Evolutionary conservation across 2,888 invertebrate species (phyloP), one percentile per base, ranked within the genome.

Genomic region (Andrena bucephala): DNA sequence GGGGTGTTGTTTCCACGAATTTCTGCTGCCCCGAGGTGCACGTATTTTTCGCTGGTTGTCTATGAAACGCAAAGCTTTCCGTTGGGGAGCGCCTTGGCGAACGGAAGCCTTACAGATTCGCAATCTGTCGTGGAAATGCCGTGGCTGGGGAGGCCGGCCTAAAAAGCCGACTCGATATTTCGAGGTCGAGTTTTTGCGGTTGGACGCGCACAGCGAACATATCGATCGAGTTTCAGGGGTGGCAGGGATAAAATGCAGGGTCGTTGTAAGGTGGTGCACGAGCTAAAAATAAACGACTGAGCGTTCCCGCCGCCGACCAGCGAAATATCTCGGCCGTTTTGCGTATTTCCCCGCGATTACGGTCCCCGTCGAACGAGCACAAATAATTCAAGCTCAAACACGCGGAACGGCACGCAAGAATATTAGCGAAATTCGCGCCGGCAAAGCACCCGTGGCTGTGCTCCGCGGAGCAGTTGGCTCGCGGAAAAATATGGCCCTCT

Each of bases 161-260:
- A 84, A 86, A 86, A 82, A 83, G 78, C 81, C 77, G 79, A 36
- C 57, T 78, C 85, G 78, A 85, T 87, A 83, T 89, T 88, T 86
- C 86, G 83, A 76, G 82, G 75, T 74, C 77, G 81, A 85, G 86
- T 89, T 89, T 89, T 88, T 86, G 90, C 82, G 89, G 82, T 84
- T 77, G 83, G 81, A 85, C 90, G 90, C 90, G 83, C 86, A 80
- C 82, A 73, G 63, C 83, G 82, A 80, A 77, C 74, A 81, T 87
- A 88, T 88, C 88, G 89, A 89, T 89, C 88, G 84, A 42, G 62
- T 27, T 67, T 75, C 70, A 27, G 73, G 50, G 73, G 76, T 68
- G 75, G 69, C 75, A 57, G 66, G 60, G 71, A 33, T 69, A 72
- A 81, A 80, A 69, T 52, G 54, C 76, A 77, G 73, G 50, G n/a